Conservation (phyloP, 1,140 invertebrate species). For the Monochamus saltuarius region DNA sequence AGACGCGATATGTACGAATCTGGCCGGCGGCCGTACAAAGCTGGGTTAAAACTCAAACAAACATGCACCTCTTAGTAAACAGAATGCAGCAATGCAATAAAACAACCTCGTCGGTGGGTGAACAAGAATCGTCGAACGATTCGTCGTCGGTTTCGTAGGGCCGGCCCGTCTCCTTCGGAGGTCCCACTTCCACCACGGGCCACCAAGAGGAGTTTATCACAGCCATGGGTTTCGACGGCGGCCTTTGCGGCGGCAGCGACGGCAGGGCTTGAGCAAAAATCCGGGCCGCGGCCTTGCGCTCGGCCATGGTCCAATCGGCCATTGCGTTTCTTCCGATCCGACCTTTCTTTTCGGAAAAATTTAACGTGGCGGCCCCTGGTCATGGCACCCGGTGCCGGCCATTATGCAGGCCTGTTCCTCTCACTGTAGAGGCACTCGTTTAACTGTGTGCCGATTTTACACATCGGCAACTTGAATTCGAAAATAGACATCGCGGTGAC, state of each 20-base stretch:
- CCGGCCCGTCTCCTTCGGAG: not conserved
- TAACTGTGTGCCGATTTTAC: slow-evolving; percentile 13
- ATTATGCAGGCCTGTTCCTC: too few species aligned
- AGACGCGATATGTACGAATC: too few species aligned
- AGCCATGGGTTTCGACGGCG: not conserved
- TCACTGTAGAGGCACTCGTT: too few species aligned
- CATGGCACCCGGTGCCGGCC: too few species aligned
- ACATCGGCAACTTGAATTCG: not conserved
- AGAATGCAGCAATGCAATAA: too few species aligned
- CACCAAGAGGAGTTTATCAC: not conserved
- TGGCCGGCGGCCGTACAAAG: too few species aligned
- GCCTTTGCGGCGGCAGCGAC: slow-evolving; percentile 17
- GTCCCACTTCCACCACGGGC: not conserved
- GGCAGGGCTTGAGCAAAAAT: slow-evolving; percentile 55
- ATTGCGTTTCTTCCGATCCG: too few species aligned
- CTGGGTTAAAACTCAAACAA: too few species aligned
- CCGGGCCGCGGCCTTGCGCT: slow-evolving; percentile 50
- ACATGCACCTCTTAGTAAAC: too few species aligned
- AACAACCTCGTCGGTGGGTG: slow-evolving; percentile 4
- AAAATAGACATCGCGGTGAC: slow-evolving; percentile 8
- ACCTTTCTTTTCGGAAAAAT: too few species aligned
- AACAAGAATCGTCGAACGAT: not conserved
- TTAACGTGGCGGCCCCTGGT: too few species aligned
- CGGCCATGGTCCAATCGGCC: slow-evolving; percentile 35
- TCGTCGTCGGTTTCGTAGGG: slow-evolving; percentile 4